Conservation (phyloP, 2,888 invertebrate genomes). For the Dione vanillae region DNA sequence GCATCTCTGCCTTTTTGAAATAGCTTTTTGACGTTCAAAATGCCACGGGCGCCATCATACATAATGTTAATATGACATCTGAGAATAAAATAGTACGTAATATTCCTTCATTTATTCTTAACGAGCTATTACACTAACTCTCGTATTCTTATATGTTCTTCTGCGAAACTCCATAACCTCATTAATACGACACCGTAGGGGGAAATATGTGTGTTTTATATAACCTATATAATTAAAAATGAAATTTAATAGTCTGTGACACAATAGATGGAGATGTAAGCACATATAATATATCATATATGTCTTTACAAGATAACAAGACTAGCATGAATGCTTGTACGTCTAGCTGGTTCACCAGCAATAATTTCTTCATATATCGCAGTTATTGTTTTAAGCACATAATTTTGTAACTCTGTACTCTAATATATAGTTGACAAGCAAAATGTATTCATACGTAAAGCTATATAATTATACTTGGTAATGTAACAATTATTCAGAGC, state of each 20-base stretch:
- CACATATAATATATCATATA: too few species aligned
- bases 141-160: conserved; percentile 37
- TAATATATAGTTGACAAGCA: conserved; percentile 39
- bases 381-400: neutral
- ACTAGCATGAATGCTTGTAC: neutral
- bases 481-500: conserved; percentile 53
- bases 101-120: conserved; percentile 50
- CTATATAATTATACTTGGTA: conserved; percentile 61
- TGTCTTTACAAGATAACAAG: neutral
- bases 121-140: conserved; percentile 44
- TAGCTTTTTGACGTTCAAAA: conserved; percentile 49
- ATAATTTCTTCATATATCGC: neutral
- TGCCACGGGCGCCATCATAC: conserved; percentile 55
- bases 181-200: conserved; percentile 39
- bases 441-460: conserved; percentile 47
- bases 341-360: neutral
- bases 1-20: conserved; percentile 49
- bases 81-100: conserved; percentile 51
- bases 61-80: conserved; percentile 56
- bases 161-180: conserved; percentile 35
- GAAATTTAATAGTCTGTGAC: too few species aligned
- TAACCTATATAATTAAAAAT: neutral
- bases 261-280: too few species aligned
- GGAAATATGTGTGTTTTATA: conserved; percentile 22
- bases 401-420: conserved; percentile 16